phyloP scores from a whole-genome alignment of 2,113 vertebrate species.

The Melanocharis versteri region DNA sequence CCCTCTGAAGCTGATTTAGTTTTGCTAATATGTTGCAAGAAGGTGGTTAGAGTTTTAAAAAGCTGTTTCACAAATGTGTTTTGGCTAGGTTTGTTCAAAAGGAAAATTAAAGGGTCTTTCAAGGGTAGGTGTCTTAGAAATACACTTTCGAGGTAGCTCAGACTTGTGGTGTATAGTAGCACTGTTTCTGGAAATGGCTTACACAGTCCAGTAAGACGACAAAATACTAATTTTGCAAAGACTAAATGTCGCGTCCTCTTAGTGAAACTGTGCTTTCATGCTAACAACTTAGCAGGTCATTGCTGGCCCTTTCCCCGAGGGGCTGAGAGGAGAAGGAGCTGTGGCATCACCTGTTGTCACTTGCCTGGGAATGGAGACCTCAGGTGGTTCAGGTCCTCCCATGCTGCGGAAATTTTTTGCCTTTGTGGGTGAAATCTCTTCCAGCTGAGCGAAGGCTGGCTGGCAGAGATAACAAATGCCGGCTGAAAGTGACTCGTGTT shows the following conservation, averaged over 20 bases:
- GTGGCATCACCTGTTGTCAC: neutral
- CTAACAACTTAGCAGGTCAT: neutral
- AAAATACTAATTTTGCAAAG: neutral
- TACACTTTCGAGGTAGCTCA: fast-evolving
- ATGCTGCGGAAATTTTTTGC: neutral
- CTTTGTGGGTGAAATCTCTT: neutral
- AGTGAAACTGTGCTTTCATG: neutral
- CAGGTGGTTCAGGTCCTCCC: neutral
- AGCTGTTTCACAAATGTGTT: neutral
- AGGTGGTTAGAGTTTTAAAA: neutral
- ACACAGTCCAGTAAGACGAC: neutral
- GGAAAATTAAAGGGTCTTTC: neutral
- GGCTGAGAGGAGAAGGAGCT: neutral
- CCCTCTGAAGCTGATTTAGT: neutral
- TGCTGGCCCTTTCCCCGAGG: neutral
- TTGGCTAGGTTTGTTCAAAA: neutral
- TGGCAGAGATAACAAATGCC: neutral
- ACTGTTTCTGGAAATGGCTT: neutral
- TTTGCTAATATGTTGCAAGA: neutral
- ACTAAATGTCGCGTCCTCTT: neutral
- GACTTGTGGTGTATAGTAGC: neutral
- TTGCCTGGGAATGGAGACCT: neutral
- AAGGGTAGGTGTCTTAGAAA: neutral
- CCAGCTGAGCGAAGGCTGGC: neutral
- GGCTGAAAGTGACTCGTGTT: neutral